A percentile compares a stretch with the other conserved stretches of the same genome.
Evolutionary conservation across 2,113 vertebrate genomes (phyloP).

Genomic region (Polyodon spathula): DNA sequence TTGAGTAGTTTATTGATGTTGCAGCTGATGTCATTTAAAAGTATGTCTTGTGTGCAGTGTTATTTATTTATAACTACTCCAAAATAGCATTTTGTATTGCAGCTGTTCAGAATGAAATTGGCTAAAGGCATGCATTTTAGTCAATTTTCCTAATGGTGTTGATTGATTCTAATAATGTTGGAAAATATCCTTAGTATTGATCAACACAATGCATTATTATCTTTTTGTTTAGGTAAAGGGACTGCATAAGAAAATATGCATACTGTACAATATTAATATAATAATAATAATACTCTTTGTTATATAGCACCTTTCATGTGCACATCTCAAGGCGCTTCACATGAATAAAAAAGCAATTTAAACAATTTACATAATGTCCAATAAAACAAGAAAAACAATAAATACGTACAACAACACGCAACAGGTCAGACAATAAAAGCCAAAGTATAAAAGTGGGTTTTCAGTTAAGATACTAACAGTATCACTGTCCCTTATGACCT

Average conservation of each 20-base stretch:
- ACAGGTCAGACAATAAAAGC: too few relatives aligned
- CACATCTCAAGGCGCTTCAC: too few relatives aligned
- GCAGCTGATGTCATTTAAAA: conserved; percentile 2
- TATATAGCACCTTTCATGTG: too few relatives aligned
- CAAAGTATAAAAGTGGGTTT: too few relatives aligned
- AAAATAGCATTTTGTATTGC: not conserved
- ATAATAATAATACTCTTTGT: too few relatives aligned
- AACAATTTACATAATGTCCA: too few relatives aligned
- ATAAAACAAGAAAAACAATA: too few relatives aligned
- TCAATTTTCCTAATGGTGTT: conserved; percentile 12
- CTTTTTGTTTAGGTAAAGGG: conserved; percentile 7
- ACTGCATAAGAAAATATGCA: not conserved
- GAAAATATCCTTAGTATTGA: conserved; percentile 15
- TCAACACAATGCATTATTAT: conserved; percentile 18
- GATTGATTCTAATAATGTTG: conserved; percentile 11
- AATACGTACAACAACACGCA: too few relatives aligned
- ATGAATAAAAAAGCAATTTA: too few relatives aligned
- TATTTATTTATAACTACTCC: not conserved
- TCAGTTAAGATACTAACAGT: too few relatives aligned
- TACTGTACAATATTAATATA: not conserved
- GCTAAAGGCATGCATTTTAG: not conserved
- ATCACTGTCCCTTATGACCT: too few relatives aligned
- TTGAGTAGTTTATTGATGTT: conserved; percentile 1
- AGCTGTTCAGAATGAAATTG: conserved; percentile 1
- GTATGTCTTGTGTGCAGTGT: not conserved